Evolutionary conservation across 2,113 vertebrate species (phyloP).

Genomic region (Sakesphorus luctuosus): DNA sequence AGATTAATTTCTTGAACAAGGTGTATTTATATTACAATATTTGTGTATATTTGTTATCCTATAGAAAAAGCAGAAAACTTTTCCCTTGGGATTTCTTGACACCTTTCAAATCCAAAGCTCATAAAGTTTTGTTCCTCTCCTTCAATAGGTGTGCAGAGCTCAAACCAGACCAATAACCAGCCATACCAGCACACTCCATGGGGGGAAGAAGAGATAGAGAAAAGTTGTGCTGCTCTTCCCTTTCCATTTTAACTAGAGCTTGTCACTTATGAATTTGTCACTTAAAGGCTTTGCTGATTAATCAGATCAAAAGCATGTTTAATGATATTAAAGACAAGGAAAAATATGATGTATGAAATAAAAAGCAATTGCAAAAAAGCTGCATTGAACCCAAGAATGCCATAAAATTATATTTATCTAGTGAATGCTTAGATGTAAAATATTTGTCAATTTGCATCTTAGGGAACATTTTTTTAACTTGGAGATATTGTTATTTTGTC

Average conservation of each 20-base stretch:
- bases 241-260: not conserved
- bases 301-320: not conserved
- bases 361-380: not conserved
- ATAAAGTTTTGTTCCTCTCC: not conserved
- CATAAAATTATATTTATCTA: not conserved
- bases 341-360: not conserved
- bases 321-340: not conserved
- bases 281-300: not conserved
- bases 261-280: not conserved
- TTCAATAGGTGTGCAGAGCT: not conserved
- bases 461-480: not conserved
- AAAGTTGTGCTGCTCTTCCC: not conserved
- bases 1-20: not conserved
- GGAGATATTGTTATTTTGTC: not conserved
- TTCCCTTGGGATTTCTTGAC: not conserved
- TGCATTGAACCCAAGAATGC: not conserved
- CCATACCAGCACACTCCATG: not conserved
- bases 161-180: not conserved
- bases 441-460: not conserved
- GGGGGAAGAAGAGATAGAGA: not conserved
- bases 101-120: not conserved
- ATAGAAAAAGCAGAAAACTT: not conserved
- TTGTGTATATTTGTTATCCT: not conserved
- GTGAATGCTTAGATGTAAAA: not conserved
- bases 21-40: not conserved